phyloP scores from a whole-genome alignment of 2,888 invertebrate genomes.

The Cataglyphis altisquamis region DNA sequence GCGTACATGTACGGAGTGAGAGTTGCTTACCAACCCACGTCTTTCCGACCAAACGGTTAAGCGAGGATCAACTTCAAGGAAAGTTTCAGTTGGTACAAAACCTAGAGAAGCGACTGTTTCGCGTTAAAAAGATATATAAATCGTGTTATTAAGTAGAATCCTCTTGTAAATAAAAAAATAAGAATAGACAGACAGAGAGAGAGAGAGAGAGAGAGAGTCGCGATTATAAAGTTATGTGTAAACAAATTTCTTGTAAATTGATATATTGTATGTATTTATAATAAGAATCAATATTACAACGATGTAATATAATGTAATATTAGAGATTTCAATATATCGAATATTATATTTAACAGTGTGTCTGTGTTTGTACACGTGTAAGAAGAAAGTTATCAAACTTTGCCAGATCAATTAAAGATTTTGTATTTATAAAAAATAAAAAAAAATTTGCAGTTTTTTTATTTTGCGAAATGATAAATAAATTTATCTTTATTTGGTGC shows the following conservation, averaged over 20 bases:
- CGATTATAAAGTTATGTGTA: not conserved
- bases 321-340: not conserved
- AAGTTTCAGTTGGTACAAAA: conserved; percentile 75
- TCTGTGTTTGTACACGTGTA: not conserved
- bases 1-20: conserved; percentile 71
- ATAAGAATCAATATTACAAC: not conserved
- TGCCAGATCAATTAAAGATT: not conserved
- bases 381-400: not conserved
- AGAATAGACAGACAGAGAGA: not conserved
- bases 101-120: conserved; percentile 59
- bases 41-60: conserved; percentile 54
- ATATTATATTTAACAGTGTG: conserved; percentile 4
- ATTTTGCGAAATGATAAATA: conserved; percentile 54
- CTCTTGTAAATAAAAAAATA: not conserved
- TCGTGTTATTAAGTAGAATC: not conserved
- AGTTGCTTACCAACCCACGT: conserved; percentile 74
- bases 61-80: conserved; percentile 73
- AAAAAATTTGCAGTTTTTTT: not conserved
- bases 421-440: conserved; percentile 11
- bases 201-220: not conserved
- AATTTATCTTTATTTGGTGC: conserved; percentile 53
- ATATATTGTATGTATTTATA: not conserved
- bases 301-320: not conserved
- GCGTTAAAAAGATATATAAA: not conserved
- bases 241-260: not conserved